Evolutionary conservation across 2,113 vertebrate species (phyloP), one percentile per base, ranked within the genome.

Genomic region (Cettia cetti): DNA sequence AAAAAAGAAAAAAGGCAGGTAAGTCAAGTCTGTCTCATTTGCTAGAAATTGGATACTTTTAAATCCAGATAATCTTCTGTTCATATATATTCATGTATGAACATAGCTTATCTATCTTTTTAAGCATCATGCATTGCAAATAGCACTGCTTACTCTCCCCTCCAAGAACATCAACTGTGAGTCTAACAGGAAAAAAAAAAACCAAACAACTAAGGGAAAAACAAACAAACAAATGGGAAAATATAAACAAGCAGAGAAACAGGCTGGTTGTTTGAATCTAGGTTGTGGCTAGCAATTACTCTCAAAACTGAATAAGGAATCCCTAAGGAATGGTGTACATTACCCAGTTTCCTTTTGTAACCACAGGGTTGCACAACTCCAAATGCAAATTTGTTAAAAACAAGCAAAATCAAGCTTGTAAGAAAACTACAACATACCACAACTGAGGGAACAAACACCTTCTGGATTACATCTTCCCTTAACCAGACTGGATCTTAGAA

Each of bases 201-300:
- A 39, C 24, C 40, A 35, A 15, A 33, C 2, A 2, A 2, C 14
- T 8, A 39, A 18, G 9, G 13, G 22, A 15, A 37, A 19, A 27
- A 7, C 3, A 9, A 47, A 4, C 52, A 66, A 77, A 26, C 7
- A n/a, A 63, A 33, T 0, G 0, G 5, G 11, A 11, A 22, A 59
- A 68, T 11, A 28, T 13, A 53, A 13, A 8, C 22, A 14, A 70
- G 57, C 22, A 54, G 64, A 82, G 63, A 4, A 74, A n/a, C 10
- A 72, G 49, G 5, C 37, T 44, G 33, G 40, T 35, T 75, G 35
- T 16, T 50, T 61, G 45, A 53, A 86, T 66, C 56, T 54, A 81
- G 50, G 76, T 9, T 75, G 83, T 1, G 0, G 47, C 35, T 42
- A 78, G 77, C 40, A 71, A 39, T 75, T 79, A 53, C 54, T 53